phyloP scores from a whole-genome alignment of 2,113 vertebrate species.

The Thymallus thymallus region DNA sequence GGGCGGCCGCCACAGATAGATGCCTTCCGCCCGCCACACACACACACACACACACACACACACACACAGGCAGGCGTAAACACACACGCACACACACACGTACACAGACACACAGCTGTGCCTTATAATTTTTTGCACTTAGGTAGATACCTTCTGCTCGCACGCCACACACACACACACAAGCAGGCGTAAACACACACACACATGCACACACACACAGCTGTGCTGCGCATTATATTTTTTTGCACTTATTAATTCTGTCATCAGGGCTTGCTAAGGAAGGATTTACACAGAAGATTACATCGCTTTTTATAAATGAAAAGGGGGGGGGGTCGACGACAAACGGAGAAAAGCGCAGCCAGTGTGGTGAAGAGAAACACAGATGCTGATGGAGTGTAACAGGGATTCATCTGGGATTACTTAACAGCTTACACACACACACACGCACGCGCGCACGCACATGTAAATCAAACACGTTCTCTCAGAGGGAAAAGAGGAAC shows the following conservation, averaged over 20 bases:
- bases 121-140: too few species aligned
- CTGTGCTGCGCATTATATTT: conserved; percentile 56
- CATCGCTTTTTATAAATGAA: conserved; percentile 61
- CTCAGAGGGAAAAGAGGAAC: conserved; percentile 69
- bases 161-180: conserved; percentile 41
- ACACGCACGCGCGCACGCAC: conserved; percentile 36
- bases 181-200: conserved; percentile 56
- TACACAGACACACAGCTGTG: neutral
- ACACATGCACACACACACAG: conserved; percentile 29
- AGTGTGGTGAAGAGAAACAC: neutral
- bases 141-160: too few species aligned
- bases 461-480: conserved; percentile 71
- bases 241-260: conserved; percentile 72
- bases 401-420: conserved; percentile 18
- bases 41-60: too few species aligned
- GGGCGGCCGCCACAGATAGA: conserved; percentile 59
- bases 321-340: neutral
- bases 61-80: neutral
- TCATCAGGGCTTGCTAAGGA: conserved; percentile 65
- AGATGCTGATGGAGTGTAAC: conserved; percentile 7
- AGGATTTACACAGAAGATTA: conserved; percentile 73
- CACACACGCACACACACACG: neutral
- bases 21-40: conserved; percentile 36
- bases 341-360: neutral
- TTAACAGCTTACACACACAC: conserved; percentile 11